Evolutionary conservation across 2,797 vertebrate genomes (phyloP).

Genomic region (Lagodon rhomboides): DNA sequence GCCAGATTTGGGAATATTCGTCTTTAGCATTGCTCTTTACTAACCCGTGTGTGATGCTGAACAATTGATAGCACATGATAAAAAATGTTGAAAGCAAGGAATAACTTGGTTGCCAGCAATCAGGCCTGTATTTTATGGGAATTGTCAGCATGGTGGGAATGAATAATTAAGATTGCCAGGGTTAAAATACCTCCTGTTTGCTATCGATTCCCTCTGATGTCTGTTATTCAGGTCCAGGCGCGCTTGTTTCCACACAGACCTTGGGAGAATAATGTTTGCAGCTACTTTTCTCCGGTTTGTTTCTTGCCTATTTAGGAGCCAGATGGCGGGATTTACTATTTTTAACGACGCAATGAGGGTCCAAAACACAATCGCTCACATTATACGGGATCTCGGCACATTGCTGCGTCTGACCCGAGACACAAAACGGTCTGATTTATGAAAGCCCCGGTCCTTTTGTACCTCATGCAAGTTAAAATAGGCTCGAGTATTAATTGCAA

Average conservation of each 20-base stretch:
- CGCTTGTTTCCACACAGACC: slow-evolving; percentile 13
- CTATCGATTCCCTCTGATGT: slow-evolving; percentile 36
- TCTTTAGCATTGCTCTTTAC: slow-evolving; percentile 6
- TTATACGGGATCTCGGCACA: background rate
- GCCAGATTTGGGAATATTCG: background rate
- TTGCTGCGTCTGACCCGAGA: background rate
- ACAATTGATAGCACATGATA: slow-evolving; percentile 2
- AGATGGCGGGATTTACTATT: slow-evolving; percentile 26
- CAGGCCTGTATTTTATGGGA: slow-evolving; percentile 39
- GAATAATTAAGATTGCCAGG: slow-evolving; percentile 39
- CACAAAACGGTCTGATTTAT: background rate
- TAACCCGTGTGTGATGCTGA: slow-evolving; percentile 3
- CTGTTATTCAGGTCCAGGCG: slow-evolving; percentile 18
- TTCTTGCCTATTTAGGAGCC: slow-evolving; percentile 15
- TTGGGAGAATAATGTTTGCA: slow-evolving; percentile 17
- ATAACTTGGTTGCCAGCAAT: slow-evolving; percentile 16
- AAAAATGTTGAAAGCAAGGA: slow-evolving; percentile 22
- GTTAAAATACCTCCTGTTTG: slow-evolving; percentile 31
- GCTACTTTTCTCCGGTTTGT: slow-evolving; percentile 10
- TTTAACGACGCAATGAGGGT: slow-evolving; percentile 7
- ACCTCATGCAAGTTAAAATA: background rate
- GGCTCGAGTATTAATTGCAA: slow-evolving; percentile 7
- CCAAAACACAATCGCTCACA: slow-evolving; percentile 21
- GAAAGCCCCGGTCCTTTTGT: background rate
- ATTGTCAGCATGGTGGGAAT: slow-evolving; percentile 40